A percentile compares a stretch with the other conserved stretches of the same genome.
Conservation (phyloP, 1,140 invertebrate species). For the Cotesia chilonis region DNA sequence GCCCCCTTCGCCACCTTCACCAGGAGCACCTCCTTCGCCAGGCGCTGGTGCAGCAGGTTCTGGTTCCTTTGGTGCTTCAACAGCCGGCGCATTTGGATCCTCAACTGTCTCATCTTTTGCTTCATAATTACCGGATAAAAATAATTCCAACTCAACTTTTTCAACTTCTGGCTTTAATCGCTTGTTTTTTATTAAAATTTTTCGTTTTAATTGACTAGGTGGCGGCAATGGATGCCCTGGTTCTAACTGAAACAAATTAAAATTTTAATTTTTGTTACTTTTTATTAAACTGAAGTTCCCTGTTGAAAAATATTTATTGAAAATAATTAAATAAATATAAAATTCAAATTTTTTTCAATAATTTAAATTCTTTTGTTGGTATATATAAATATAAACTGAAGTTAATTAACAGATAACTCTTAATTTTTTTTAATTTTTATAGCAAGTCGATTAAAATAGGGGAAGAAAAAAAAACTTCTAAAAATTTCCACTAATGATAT, state of each 20-base stretch:
- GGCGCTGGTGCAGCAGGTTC: conserved; percentile 42
- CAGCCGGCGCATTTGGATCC: conserved; percentile 81
- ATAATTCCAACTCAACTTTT: conserved; percentile 89
- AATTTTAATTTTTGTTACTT: not conserved
- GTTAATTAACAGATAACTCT: no score
- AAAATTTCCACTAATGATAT: no score
- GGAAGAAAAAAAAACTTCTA: no score
- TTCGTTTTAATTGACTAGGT: conserved; percentile 86
- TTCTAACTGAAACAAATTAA: conserved; percentile 73
- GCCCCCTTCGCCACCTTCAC: conserved; percentile 69
- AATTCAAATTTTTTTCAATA: no score
- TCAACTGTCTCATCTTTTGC: conserved; percentile 87
- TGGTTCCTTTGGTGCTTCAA: conserved; percentile 49
- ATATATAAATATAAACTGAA: no score
- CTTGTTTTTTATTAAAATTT: conserved; percentile 99
- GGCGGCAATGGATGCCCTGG: conserved; percentile 88
- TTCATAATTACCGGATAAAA: conserved; percentile 88
- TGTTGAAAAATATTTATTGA: no score
- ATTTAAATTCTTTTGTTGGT: no score
- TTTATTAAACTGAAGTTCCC: not conserved
- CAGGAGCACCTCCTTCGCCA: conserved; percentile 48
- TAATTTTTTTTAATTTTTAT: no score
- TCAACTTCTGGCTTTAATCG: conserved; percentile 97
- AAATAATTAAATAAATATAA: no score
- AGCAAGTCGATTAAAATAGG: no score